A percentile compares a stretch with the other conserved stretches of the same genome.
Evolutionary conservation across 2,797 vertebrate genomes (phyloP).

Genomic region (Vespertilio murinus): DNA sequence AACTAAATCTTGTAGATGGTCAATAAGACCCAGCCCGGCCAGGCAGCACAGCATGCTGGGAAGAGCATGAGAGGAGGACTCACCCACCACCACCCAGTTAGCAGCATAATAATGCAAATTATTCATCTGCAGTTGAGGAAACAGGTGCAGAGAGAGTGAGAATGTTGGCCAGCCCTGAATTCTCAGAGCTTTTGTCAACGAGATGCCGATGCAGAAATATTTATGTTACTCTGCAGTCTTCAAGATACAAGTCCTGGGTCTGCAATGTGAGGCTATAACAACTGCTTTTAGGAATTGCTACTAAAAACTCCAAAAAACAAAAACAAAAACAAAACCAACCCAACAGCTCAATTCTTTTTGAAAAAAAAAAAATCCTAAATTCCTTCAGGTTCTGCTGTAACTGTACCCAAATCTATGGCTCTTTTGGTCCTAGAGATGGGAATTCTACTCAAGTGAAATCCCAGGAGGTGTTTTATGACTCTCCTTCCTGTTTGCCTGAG

Average conservation of each 20-base stretch:
- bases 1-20: background rate
- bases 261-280: constrained; percentile 27
- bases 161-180: background rate
- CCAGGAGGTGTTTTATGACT: constrained; percentile 25
- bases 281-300: constrained; percentile 10
- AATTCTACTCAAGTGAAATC: constrained; percentile 48
- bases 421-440: background rate
- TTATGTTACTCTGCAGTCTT: background rate
- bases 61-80: background rate
- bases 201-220: background rate
- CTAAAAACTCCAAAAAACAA: too few species aligned
- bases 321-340: background rate
- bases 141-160: background rate
- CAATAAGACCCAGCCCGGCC: background rate
- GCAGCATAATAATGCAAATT: background rate
- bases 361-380: background rate
- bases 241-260: background rate
- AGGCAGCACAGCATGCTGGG: background rate
- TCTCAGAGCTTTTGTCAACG: background rate
- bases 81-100: background rate
- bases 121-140: background rate
- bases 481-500: constrained; percentile 16
- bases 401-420: background rate
- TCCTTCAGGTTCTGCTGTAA: background rate
- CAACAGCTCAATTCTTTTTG: background rate